Conservation (phyloP, 2,797 vertebrate genomes). For the Peromyscus nudipes region DNA sequence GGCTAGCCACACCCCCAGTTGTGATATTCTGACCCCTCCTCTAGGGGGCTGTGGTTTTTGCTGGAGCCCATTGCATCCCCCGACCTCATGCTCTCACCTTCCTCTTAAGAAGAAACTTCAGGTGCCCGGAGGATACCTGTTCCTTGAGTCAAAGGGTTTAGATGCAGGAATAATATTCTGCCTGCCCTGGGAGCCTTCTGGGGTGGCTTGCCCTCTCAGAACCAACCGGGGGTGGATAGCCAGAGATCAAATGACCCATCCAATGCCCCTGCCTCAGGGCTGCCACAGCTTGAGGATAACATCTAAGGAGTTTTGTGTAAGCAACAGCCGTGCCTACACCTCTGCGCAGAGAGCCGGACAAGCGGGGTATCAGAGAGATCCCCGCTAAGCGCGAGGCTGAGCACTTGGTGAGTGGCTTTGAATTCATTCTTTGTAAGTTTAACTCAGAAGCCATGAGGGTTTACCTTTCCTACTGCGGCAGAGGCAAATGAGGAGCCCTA, state of each 20-base stretch:
- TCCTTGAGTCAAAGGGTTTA: not conserved
- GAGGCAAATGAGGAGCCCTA: not conserved
- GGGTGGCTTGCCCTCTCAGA: not conserved
- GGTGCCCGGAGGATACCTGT: rapidly evolving
- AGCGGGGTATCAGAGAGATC: not conserved
- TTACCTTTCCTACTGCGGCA: not conserved
- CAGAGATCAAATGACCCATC: not conserved
- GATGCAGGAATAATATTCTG: rapidly evolving
- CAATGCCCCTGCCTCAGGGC: not conserved
- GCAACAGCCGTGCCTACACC: not conserved
- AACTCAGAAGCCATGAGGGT: not conserved
- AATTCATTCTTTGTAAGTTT: not conserved
- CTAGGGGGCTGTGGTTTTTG: not conserved
- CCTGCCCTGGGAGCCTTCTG: not conserved
- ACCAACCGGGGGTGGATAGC: not conserved
- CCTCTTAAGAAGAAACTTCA: not conserved
- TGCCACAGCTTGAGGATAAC: not conserved
- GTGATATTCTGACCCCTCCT: not conserved
- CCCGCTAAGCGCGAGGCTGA: not conserved
- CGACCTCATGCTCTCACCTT: not conserved
- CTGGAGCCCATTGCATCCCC: rapidly evolving
- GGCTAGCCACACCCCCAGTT: not conserved
- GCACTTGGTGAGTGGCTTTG: not conserved
- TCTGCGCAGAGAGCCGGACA: not conserved
- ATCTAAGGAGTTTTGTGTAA: not conserved